These are phyloP conservation scores for Anastrepha ludens DNA, from an alignment of 1,140 invertebrate genomes.

Conservation along the genomic window DNA sequence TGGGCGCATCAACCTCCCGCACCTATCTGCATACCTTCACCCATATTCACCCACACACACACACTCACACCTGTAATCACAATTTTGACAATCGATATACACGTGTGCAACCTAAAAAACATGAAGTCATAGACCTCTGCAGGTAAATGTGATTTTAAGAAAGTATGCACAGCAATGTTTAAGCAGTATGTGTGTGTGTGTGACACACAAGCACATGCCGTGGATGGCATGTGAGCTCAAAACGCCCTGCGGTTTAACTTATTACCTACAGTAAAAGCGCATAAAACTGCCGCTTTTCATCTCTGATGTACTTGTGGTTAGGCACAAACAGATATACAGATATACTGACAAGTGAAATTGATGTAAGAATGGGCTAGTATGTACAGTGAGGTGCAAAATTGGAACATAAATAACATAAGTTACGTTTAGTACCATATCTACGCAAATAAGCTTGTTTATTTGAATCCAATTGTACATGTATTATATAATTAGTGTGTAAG, in stretches of 20 bases:
- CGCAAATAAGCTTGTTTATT: too few species aligned
- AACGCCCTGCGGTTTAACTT: slow-evolving; percentile 42
- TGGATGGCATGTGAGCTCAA: slow-evolving; percentile 21
- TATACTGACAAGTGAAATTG: background rate
- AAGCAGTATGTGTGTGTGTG: background rate
- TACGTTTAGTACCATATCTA: too few species aligned
- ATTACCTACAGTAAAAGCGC: slow-evolving; percentile 37
- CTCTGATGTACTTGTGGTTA: slow-evolving; percentile 1
- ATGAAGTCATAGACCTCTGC: background rate
- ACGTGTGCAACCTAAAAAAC: slow-evolving; percentile 23
- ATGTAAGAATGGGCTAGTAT: background rate
- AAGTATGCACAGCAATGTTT: background rate
- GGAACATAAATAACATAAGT: too few species aligned
- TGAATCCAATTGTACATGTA: too few species aligned
- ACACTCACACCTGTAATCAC: background rate
- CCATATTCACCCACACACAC: background rate
- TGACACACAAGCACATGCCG: background rate
- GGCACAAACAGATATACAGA: background rate
- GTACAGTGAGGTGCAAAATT: too few species aligned
- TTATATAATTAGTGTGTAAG: too few species aligned
- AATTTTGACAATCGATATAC: slow-evolving; percentile 2
- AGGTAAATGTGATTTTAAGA: slow-evolving; percentile 26
- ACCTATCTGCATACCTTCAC: background rate
- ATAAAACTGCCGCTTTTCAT: slow-evolving; percentile 46
- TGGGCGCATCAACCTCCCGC: background rate